Evolutionary conservation across 2,888 invertebrate species (phyloP), one percentile per base, ranked within the genome.

Genomic region (Stegana nigrithorax): DNA sequence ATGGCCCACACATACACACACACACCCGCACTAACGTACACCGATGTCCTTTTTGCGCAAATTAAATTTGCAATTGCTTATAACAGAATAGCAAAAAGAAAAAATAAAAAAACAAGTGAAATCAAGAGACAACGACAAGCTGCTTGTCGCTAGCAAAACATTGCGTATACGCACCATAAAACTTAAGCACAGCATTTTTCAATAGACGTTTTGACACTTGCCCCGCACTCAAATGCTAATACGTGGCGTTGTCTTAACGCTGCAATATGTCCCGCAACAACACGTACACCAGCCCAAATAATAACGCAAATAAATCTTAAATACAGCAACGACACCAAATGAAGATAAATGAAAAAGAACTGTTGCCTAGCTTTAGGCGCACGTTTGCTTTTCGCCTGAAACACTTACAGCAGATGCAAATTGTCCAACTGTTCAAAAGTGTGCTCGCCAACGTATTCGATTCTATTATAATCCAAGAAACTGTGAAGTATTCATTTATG

Each of bases 401-500:
- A n/a, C 71, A 87, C 88, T 86, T 83, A 89, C 88, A 89, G 73
- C 65, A 85, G 83, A 75, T 84, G 82, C 67, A 89, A 79, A 68
- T 80, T 83, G 60, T 84, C 82, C 67, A 88, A 80, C 63, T 83
- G 77, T 12, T 81, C 74, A 75, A 89, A 88, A 59, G 87, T 83
- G 63, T 84, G 71, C 63, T 86, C 84, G 39, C 82, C 83, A 69
- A 89, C 85, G 29, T 75, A 80, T 66, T 83, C 82, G 61, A 89
- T 87, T 53, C 73, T 70, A 82, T 88, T 88, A 66, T 81, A 73
- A 71, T 86, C 84, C 68, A 88, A 80, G 71, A 82, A 81, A 66
- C 88, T 88, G 75, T 58, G 78, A 85, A 67, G 64, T 25, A 64
- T 68, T 67, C 64, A 70, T 67, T 62, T 67, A 60, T 61, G 53